phyloP scores from a whole-genome alignment of 2,888 invertebrate genomes.

The Nezara viridula region DNA sequence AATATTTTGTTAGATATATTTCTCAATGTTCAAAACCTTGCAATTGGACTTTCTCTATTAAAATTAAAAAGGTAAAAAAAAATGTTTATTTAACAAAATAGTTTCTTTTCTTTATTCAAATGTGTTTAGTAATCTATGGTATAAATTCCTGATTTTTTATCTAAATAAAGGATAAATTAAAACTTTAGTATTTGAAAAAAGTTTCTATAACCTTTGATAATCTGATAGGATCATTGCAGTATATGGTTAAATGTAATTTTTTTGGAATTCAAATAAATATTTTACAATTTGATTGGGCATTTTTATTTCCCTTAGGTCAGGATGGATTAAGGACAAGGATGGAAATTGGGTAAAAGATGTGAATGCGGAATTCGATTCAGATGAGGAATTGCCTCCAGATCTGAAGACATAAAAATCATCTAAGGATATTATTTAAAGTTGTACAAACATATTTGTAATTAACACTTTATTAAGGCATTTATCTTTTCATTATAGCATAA shows the following conservation, averaged over 20 bases:
- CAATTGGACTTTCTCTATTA: too few species aligned
- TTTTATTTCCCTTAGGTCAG: slow-evolving; percentile 64
- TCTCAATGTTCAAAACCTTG: too few species aligned
- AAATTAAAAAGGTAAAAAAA: too few species aligned
- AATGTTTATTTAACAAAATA: too few species aligned
- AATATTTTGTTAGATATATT: too few species aligned
- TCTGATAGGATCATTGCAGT: background rate
- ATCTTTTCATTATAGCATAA: slow-evolving; percentile 12
- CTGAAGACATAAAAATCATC: background rate
- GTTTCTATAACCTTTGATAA: background rate
- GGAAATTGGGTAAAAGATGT: slow-evolving; percentile 66
- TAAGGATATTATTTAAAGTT: background rate
- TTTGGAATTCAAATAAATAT: background rate
- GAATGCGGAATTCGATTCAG: slow-evolving; percentile 67
- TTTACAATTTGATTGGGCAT: background rate
- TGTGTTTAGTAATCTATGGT: too few species aligned
- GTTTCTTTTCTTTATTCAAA: too few species aligned
- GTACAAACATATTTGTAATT: slow-evolving; percentile 1
- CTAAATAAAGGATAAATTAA: too few species aligned
- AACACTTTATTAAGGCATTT: slow-evolving; percentile 55
- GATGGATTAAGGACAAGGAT: slow-evolving; percentile 66
- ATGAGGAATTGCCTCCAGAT: slow-evolving; percentile 64
- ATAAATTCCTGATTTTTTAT: too few species aligned
- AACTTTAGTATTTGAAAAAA: too few species aligned
- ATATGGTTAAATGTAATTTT: background rate